phyloP scores from a whole-genome alignment of 2,113 vertebrate species.

The Chauna torquata region DNA sequence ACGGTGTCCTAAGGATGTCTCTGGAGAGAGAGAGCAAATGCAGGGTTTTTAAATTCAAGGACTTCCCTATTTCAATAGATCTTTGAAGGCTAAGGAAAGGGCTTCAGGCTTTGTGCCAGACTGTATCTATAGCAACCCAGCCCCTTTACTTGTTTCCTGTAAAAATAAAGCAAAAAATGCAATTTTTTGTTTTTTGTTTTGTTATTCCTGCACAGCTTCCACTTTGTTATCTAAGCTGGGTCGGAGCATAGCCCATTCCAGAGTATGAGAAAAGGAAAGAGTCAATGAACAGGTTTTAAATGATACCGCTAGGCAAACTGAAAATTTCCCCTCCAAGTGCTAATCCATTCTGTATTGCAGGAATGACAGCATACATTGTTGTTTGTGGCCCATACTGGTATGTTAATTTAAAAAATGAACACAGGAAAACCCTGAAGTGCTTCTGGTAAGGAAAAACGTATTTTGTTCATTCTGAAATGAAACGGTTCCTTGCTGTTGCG shows the following conservation, averaged over 20 bases:
- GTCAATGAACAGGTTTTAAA: not conserved
- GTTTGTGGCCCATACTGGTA: not conserved
- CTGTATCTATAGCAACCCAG: rapidly evolving
- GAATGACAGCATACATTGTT: not conserved
- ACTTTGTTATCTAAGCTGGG: not conserved
- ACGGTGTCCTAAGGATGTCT: rapidly evolving
- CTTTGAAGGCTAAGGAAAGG: not conserved
- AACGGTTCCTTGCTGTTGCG: rapidly evolving
- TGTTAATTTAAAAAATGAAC: not conserved
- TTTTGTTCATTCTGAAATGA: not conserved
- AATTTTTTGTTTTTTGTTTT: not conserved
- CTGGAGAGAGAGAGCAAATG: not conserved
- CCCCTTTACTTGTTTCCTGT: not conserved
- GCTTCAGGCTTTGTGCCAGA: not conserved
- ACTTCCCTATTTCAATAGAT: not conserved
- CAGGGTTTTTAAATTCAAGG: not conserved
- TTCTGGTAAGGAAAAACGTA: not conserved
- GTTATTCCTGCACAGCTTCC: not conserved
- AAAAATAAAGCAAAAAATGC: not conserved
- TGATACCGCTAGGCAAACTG: not conserved
- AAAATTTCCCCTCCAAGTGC: not conserved
- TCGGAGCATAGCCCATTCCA: not conserved
- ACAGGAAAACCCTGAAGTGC: not conserved
- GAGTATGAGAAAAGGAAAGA: not conserved
- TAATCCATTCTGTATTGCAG: not conserved